Evolutionary conservation across 2,888 invertebrate species (phyloP), one percentile per base, ranked within the genome.

Genomic region (Lomographa bimaculata): DNA sequence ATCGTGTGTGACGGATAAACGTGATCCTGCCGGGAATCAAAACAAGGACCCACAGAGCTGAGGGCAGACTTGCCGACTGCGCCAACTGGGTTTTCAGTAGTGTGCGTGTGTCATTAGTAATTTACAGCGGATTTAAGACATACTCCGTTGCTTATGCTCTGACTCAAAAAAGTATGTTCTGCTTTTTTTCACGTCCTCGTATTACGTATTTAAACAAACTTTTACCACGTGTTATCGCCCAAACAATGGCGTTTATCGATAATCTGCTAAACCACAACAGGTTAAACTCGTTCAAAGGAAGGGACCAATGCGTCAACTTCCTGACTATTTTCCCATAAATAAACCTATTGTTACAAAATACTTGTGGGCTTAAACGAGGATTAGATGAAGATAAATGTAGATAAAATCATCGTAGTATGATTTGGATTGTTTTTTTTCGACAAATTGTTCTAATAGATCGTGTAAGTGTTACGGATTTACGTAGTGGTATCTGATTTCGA

Each of bases 301-400:
- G 62, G 70, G 64, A 60, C 57, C 47, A 57, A 71, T 80, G 79
- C 77, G 76, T 80, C 82, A 79, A 79, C 82, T 83, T 85, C 85
- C 86, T 82, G 79, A 64, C 57, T 57, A 53, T 54, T 64, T 55
- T 47, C 46, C 48, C 18, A 23, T 11, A 34, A 11, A 32, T 27
- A 52, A 54, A 28, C 50, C 61, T 49, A 62, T 71, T 71, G 72
- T 71, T 59, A 41, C 28, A 17, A 28, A 49, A 55, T 57, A 52
- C 42, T 37, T 53, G 27, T 14, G 38, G 35, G 34, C 26, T 43
- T 71, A 71, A 72, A 51, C 69, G 38, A 45, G 68, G 78, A 71
- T 80, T 64, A 78, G 27, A 56, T 40, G 42, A 2, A 68, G 73
- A 79, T 79, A 72, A 64, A 57, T 39, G 41, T 2, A 65, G 74